Evolutionary conservation across 1,140 invertebrate species (phyloP).

Genomic region (Pemphigus obesinymphae): DNA sequence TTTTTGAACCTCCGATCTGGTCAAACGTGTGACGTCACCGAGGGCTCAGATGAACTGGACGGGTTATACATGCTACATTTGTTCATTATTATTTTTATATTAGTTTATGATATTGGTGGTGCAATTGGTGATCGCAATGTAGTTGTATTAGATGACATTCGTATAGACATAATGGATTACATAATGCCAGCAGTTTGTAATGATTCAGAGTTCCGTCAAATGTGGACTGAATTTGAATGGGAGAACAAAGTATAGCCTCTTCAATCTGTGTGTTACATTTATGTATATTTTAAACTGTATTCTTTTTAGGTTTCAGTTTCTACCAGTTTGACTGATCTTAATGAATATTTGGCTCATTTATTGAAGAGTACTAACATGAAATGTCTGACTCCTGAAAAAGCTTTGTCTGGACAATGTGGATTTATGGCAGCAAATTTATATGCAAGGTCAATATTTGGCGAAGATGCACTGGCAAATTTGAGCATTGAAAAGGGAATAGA

Average conservation of each 20-base stretch:
- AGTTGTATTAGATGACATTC: constrained; percentile 97
- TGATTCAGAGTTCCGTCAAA: constrained; percentile 92
- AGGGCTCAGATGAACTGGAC: no score
- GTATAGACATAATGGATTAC: constrained; percentile 99
- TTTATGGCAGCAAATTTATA: constrained; percentile 99
- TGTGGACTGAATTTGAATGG: constrained; percentile 99
- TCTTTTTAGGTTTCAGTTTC: constrained; percentile 76
- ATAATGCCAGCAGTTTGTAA: constrained; percentile 95
- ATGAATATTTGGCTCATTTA: constrained; percentile 89
- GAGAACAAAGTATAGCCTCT: constrained; percentile 80
- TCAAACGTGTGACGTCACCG: no score
- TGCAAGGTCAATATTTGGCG: constrained; percentile 97
- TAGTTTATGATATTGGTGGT: constrained; percentile 91
- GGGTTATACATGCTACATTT: no score
- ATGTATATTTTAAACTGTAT: no score
- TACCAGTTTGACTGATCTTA: constrained; percentile 86
- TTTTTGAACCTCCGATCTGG: no score
- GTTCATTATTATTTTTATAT: constrained; percentile 42
- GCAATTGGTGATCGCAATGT: constrained; percentile 92
- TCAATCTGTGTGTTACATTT: not conserved
- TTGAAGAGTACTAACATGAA: constrained; percentile 98
- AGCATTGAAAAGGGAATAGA: constrained; percentile 93
- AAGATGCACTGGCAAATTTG: constrained; percentile 96
- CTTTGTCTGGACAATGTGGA: constrained; percentile 90
- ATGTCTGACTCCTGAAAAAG: constrained; percentile 93